These are phyloP conservation scores for Luperina testacea DNA, from an alignment of 2,888 invertebrate species.

Conservation along the genomic window DNA sequence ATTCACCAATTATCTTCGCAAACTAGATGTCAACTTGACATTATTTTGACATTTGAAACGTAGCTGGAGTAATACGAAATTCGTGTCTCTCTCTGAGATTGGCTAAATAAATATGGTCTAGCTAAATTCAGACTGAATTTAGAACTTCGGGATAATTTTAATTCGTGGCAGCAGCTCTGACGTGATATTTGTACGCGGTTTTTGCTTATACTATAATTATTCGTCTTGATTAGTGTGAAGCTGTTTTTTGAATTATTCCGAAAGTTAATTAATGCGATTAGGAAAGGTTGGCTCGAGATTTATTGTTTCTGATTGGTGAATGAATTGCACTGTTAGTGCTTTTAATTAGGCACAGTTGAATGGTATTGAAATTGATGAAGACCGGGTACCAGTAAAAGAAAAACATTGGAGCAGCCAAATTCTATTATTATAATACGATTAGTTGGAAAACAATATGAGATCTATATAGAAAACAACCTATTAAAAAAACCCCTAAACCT, in stretches of 20 bases:
- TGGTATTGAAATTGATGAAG: background rate
- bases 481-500: too few species aligned
- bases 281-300: slow-evolving; percentile 15
- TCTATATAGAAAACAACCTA: background rate
- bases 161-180: slow-evolving; percentile 37
- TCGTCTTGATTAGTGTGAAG: slow-evolving; percentile 51
- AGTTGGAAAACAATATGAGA: background rate
- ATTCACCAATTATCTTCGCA: slow-evolving; percentile 63
- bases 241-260: slow-evolving; percentile 43
- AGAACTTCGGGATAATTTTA: slow-evolving; percentile 49
- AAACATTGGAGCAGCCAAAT: background rate
- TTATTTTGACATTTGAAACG: slow-evolving; percentile 63
- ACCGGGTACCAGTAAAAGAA: too few species aligned
- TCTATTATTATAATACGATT: background rate
- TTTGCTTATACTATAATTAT: slow-evolving; percentile 30
- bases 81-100: slow-evolving; percentile 21
- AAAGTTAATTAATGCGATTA: slow-evolving; percentile 50
- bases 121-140: slow-evolving; percentile 41
- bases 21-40: slow-evolving; percentile 58
- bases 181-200: slow-evolving; percentile 54
- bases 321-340: slow-evolving; percentile 19
- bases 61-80: slow-evolving; percentile 46
- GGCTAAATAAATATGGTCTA: slow-evolving; percentile 47
- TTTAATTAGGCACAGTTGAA: slow-evolving; percentile 20
- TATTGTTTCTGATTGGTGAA: slow-evolving; percentile 35